Evolutionary conservation across 2,888 invertebrate genomes (phyloP), one percentile per base, ranked within the genome.

Genomic region (Agrochola lychnidis): DNA sequence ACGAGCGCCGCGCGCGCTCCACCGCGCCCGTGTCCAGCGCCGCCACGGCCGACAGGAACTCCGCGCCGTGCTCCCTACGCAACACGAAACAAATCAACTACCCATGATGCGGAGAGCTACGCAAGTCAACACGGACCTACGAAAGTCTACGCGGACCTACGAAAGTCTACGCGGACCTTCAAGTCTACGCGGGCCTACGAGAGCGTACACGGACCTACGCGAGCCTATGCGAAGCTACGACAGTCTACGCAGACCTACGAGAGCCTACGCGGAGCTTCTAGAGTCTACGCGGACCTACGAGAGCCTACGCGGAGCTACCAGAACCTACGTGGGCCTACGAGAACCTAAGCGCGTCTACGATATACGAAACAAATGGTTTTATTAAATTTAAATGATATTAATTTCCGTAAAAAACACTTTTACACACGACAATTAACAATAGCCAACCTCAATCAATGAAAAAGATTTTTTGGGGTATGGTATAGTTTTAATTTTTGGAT

Each of bases 21-120:
- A 99, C 98, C 0, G 98, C 98, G 62, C 97, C 97, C 92, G 99
- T 99, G 95, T 99, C 99, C 85, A 99, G 97, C 91, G 98, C 98
- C 63, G 99, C 97, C 77, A 99, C 98, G 42, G 98, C 99, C 92
- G 99, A 99, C 88, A 99, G 97, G 94, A 99, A 98, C 79, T 98
- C 98, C 96, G 98, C 98, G 92, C 99, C 99, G 97, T 99, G 99
- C 91, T 99, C 98, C 81, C 98, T 98, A 94, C 98, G 16, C 36
- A 0, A 9, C 22, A 2, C 14, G 1, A 1, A 2, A 2, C 3
- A 4, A 0, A 40, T 45, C 19, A 16, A 12, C 16, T 42, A 36
- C 53, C 25, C 10, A 10, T 14, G 45, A 10, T 14, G 45, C 16
- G n/a, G 9, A 25, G 1, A 7, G 0, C 70, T 1, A 40, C 16